These are phyloP conservation scores for Spheniscus mendiculus DNA, from an alignment of 2,113 vertebrate species.

Conservation along the genomic window DNA sequence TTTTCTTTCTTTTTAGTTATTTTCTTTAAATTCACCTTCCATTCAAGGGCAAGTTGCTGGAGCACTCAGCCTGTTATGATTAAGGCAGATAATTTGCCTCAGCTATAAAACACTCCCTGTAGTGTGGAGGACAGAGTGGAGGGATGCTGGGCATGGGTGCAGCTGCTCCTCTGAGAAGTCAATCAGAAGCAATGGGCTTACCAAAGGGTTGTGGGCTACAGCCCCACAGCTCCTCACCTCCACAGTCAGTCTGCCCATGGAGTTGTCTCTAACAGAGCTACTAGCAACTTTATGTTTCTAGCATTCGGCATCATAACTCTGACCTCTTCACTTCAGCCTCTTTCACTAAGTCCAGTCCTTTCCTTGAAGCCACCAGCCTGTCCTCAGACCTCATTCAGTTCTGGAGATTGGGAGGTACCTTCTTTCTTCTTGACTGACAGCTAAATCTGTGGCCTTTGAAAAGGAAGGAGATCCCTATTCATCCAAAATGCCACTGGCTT, in stretches of 20 bases:
- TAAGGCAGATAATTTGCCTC: not conserved
- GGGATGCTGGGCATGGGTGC: not conserved
- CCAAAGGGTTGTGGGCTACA: not conserved
- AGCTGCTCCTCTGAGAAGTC: not conserved
- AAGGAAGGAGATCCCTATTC: not conserved
- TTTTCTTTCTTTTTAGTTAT: not conserved
- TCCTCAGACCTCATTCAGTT: not conserved
- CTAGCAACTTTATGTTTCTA: not conserved
- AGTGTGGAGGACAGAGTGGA: not conserved
- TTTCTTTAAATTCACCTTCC: not conserved
- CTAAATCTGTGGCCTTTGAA: not conserved
- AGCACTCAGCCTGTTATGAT: not conserved
- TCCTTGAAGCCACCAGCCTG: not conserved
- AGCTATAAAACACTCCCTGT: not conserved
- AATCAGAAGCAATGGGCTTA: accelerated
- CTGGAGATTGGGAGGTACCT: not conserved
- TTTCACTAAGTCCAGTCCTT: not conserved
- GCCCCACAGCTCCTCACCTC: not conserved
- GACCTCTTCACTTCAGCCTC: not conserved
- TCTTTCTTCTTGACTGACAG: not conserved
- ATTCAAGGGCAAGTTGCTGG: not conserved
- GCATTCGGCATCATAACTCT: not conserved
- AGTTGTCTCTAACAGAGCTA: not conserved
- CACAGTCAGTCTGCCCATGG: not conserved
- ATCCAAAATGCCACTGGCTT: not conserved